Conservation (phyloP, 2,113 vertebrate genomes). For the Casuarius casuarius region DNA sequence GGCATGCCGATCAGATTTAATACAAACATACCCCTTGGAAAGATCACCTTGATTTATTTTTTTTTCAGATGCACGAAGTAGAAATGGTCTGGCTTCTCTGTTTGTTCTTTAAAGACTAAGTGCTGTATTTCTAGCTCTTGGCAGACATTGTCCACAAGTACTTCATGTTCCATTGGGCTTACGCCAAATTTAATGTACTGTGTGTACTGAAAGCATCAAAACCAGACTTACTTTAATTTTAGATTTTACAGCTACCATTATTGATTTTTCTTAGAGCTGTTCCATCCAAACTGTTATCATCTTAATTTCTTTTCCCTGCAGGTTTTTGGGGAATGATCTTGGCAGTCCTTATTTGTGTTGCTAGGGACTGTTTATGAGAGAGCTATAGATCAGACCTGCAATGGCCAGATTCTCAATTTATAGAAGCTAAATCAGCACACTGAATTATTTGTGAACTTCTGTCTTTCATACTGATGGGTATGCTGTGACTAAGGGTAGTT, state of each 20-base stretch:
- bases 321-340: background rate
- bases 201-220: slow-evolving; percentile 69
- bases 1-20: slow-evolving; percentile 7
- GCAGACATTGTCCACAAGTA: slow-evolving; percentile 57
- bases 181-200: slow-evolving; percentile 62
- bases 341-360: background rate
- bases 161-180: slow-evolving; percentile 65
- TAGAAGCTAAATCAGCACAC: background rate
- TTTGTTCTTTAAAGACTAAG: slow-evolving; percentile 68
- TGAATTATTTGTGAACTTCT: background rate
- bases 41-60: slow-evolving; percentile 63
- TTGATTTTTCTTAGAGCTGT: slow-evolving; percentile 62
- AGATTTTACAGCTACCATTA: slow-evolving; percentile 59
- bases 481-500: background rate
- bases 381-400: background rate
- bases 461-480: background rate
- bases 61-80: slow-evolving; percentile 11
- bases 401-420: background rate
- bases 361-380: background rate
- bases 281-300: slow-evolving; percentile 33
- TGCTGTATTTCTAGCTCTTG: slow-evolving; percentile 71
- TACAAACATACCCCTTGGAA: slow-evolving; percentile 19
- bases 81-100: slow-evolving; percentile 38
- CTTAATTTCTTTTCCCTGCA: slow-evolving; percentile 32
- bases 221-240: slow-evolving; percentile 69